phyloP scores from a whole-genome alignment of 2,797 vertebrate species.

The Alcedo atthis region DNA sequence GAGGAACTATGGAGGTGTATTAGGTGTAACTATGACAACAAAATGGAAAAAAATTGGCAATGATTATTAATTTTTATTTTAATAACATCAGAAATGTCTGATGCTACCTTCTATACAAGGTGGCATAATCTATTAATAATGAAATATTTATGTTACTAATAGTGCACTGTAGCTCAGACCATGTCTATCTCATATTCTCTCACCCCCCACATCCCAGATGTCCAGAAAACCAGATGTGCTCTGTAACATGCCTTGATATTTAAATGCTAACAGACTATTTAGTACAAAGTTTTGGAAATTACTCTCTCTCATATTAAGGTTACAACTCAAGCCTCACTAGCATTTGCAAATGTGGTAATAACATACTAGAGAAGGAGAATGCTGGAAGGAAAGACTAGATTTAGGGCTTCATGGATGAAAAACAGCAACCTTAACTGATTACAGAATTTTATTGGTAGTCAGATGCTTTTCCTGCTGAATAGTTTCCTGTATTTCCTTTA shows the following conservation, averaged over 20 bases:
- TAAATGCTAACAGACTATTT: not conserved
- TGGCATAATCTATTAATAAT: not conserved
- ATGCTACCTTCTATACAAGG: not conserved
- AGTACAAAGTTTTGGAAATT: not conserved
- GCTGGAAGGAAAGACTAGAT: not conserved
- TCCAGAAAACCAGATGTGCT: constrained; percentile 22
- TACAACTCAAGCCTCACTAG: not conserved
- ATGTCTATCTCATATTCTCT: not conserved
- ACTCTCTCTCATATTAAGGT: not conserved
- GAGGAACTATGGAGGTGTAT: not conserved
- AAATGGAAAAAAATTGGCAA: not conserved
- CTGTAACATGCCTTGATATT: not conserved
- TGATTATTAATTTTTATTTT: not conserved
- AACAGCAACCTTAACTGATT: not conserved
- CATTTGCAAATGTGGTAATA: not conserved
- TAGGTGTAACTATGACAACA: not conserved
- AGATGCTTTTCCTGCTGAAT: not conserved
- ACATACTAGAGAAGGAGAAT: not conserved
- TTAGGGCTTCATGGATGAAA: not conserved
- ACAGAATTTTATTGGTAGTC: not conserved
- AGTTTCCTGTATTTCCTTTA: not conserved
- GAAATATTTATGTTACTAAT: not conserved
- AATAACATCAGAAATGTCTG: not conserved
- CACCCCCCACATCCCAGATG: not conserved
- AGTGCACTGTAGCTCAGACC: not conserved